These are phyloP conservation scores for Leptinotarsa defecta DNA, from an alignment of 1,140 invertebrate genomes.

Conservation along the genomic window DNA sequence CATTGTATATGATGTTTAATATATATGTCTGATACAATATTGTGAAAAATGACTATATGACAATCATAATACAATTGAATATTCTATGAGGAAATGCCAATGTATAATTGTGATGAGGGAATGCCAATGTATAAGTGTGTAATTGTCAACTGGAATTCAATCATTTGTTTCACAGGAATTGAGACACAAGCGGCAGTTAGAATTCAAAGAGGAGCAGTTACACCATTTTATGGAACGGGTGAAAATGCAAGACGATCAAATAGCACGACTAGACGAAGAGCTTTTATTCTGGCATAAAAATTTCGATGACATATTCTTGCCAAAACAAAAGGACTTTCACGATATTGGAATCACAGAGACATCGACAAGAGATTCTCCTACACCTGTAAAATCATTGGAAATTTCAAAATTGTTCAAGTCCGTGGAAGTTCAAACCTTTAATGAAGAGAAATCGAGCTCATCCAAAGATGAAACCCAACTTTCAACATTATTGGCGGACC, in stretches of 20 bases:
- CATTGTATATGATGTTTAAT: too few relatives aligned
- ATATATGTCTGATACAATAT: too few relatives aligned
- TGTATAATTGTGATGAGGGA: too few relatives aligned
- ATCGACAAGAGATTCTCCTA: neutral
- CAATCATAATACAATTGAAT: too few relatives aligned
- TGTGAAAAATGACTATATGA: too few relatives aligned
- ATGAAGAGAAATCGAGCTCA: neutral
- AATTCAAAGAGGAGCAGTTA: conserved; percentile 51
- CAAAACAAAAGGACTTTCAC: neutral
- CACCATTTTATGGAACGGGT: conserved; percentile 45
- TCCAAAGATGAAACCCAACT: conserved; percentile 14
- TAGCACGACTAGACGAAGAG: conserved; percentile 52
- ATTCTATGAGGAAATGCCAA: too few relatives aligned
- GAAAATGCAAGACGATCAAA: conserved; percentile 49
- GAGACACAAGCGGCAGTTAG: conserved; percentile 43
- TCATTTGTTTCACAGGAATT: conserved; percentile 41
- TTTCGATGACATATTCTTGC: conserved; percentile 14
- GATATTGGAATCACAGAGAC: neutral
- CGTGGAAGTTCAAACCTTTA: conserved; percentile 37
- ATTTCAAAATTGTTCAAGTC: conserved; percentile 31
- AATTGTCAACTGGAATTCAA: too few relatives aligned
- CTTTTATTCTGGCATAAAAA: conserved; percentile 44
- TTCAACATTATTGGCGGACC: conserved; percentile 25
- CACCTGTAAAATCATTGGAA: neutral
- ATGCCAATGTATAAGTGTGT: too few relatives aligned